Evolutionary conservation across 1,140 invertebrate genomes (phyloP), one percentile per base, ranked within the genome.

Genomic region (Euura saliciscinereae): DNA sequence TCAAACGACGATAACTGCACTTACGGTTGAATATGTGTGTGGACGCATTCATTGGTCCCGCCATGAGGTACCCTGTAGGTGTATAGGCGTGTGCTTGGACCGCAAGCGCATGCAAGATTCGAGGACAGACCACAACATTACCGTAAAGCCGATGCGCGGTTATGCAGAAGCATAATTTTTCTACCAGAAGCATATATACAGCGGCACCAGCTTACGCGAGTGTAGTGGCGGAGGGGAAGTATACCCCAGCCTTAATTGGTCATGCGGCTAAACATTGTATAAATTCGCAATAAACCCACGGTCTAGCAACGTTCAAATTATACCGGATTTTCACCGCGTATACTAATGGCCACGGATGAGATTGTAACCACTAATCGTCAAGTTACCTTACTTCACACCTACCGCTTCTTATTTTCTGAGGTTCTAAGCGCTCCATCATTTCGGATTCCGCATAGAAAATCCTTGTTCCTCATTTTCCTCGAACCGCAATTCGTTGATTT

Each of bases 221-320:
- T 71, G 68, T 66, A 72, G 72, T 71, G 70, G 74, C 8, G 8
- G 66, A 72, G 75, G 80, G 77, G 76, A 73, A 28, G 28, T 28
- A 28, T 28, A 75, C 78, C 75, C 77, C 43, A 71, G 79, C 80
- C 83, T 82, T 85, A 85, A 86, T 86, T 85, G 84, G 80, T 83
- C 82, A 80, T 80, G 78, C 78, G 81, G 81, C 79, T 82, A 84
- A 82, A 81, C 82, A 81, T 81, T 80, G 84, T 81, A 86, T 86
- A 86, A 86, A 85, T 81, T 85, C 77, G 84, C 83, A 84, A 86
- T 86, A 86, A 85, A 73, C 78, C 80, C 79, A 76, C 76, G 74
- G 74, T 77, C 69, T 71, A 73, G 70, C 74, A 69, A 75, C 78
- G 73, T 77, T 68, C 76, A 82, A 79, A 82, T 82, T 82, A 82